Evolutionary conservation across 2,797 vertebrate genomes (phyloP).

Genomic region (Pelobates cultripes): DNA sequence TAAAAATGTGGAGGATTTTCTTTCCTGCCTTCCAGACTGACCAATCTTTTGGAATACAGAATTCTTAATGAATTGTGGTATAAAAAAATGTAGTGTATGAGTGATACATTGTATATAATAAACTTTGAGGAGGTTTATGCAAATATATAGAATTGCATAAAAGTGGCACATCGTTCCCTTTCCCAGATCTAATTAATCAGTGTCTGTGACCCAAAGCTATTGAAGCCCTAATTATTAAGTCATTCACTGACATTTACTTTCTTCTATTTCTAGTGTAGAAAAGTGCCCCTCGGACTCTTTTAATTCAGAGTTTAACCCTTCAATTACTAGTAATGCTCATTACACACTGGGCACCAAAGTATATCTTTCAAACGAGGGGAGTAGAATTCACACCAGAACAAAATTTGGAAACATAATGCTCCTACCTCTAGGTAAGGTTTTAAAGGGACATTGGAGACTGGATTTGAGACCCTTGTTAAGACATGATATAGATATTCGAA

Average conservation of each 20-base stretch:
- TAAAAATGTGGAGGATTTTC: no score
- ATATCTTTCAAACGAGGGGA: no score
- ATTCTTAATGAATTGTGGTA: background rate
- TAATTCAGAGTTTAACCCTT: background rate
- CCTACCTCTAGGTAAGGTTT: no score
- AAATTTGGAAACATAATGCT: no score
- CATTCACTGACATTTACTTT: conserved; percentile 24
- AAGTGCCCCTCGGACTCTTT: background rate
- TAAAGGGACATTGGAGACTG: no score
- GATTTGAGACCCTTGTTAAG: no score
- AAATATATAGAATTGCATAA: conserved; percentile 22
- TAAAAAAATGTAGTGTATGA: background rate
- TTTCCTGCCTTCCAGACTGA: no score
- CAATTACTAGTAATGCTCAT: background rate
- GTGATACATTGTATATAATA: background rate
- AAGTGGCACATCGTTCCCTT: background rate
- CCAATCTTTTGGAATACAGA: no score
- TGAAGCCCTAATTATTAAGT: conserved; percentile 23
- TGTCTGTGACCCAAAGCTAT: conserved; percentile 33
- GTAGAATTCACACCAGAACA: no score
- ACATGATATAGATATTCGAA: no score
- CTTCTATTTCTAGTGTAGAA: conserved; percentile 29
- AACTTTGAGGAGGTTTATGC: conserved; percentile 13
- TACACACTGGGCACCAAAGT: no score
- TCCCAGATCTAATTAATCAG: conserved; percentile 35